phyloP scores from a whole-genome alignment of 1,140 invertebrate species.

The Diabrotica undecimpunctata region DNA sequence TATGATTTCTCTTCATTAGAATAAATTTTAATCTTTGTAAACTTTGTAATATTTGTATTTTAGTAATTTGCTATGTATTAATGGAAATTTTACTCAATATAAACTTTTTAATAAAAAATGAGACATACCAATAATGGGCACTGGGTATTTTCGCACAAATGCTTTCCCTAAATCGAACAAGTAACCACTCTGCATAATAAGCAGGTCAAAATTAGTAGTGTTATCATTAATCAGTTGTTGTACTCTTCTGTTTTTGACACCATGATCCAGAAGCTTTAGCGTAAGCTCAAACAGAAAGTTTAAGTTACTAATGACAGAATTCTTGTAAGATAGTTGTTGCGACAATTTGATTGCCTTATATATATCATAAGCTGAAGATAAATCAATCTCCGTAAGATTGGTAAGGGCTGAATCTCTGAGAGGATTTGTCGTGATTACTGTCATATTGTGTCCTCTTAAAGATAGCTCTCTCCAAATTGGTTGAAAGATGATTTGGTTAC shows the following conservation, averaged over 20 bases:
- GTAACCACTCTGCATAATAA: no score
- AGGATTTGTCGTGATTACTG: slow-evolving; percentile 29
- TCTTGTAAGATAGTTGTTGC: neutral
- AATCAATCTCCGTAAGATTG: slow-evolving; percentile 29
- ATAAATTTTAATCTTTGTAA: no score
- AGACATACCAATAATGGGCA: neutral
- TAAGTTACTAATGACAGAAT: neutral
- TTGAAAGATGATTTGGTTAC: slow-evolving; percentile 54
- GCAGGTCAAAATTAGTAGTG: neutral
- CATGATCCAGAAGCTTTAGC: neutral
- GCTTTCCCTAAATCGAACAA: no score
- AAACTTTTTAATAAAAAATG: slow-evolving; percentile 31
- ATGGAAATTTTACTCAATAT: no score
- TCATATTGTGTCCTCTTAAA: slow-evolving; percentile 27
- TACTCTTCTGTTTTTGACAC: neutral
- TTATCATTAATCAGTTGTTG: neutral
- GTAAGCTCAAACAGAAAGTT: neutral
- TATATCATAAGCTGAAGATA: slow-evolving; percentile 18
- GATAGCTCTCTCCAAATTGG: slow-evolving; percentile 37
- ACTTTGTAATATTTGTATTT: no score
- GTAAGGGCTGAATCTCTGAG: slow-evolving; percentile 19
- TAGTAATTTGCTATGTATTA: no score
- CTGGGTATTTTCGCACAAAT: no score
- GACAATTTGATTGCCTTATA: neutral
- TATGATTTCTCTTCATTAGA: no score